Evolutionary conservation across 2,797 vertebrate species (phyloP).

Genomic region (Tamandua tetradactyla): DNA sequence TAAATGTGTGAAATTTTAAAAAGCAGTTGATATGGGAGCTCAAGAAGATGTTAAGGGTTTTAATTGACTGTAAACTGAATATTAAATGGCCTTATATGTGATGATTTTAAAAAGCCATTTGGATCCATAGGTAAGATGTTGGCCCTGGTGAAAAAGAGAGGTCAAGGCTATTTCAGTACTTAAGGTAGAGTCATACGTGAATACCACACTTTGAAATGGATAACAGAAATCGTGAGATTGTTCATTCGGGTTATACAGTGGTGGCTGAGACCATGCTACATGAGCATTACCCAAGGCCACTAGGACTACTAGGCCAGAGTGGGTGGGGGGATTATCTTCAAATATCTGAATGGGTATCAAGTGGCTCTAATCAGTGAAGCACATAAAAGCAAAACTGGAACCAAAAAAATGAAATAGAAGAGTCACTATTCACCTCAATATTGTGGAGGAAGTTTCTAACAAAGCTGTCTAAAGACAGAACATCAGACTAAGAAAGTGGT

Average conservation of each 20-base stretch:
- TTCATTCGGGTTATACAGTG: neutral
- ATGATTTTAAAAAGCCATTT: neutral
- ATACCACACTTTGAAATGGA: neutral
- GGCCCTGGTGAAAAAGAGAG: neutral
- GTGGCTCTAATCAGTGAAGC: neutral
- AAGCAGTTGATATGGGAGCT: neutral
- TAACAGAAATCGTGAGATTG: neutral
- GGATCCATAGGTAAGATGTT: neutral
- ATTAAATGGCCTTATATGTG: neutral
- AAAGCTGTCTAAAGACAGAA: neutral
- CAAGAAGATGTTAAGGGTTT: neutral
- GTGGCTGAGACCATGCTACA: neutral
- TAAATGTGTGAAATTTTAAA: too few species aligned
- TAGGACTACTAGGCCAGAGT: neutral
- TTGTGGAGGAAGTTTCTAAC: neutral
- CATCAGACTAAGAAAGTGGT: neutral
- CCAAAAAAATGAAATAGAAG: neutral
- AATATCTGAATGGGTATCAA: neutral
- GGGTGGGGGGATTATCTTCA: neutral
- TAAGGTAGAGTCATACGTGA: neutral
- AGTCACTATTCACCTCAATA: neutral
- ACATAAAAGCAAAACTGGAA: neutral
- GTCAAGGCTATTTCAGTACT: neutral
- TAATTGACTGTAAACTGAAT: neutral
- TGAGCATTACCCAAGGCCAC: neutral